Base-by-base conservation (phyloP, 2,888 invertebrate genomes). In the Colletes collaris region DNA sequence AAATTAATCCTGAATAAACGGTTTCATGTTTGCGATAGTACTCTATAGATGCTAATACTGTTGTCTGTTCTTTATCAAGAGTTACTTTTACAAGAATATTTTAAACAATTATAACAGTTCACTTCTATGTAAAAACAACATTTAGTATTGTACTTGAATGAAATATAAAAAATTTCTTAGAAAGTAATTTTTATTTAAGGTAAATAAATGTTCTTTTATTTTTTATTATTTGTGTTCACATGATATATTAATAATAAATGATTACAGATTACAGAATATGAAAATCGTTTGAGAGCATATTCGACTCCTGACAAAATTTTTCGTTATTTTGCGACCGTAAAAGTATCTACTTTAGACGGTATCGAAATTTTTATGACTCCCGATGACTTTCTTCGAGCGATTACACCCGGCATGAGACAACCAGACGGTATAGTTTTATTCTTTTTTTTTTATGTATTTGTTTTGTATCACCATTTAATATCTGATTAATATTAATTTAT, bases 241-340 rank as follows among this genome's bases (percentile, higher is more conserved):
- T 46, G 44, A 46, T 46, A 8, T 46, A 46, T 46, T 46, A 71
- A 50, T 52, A 46, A 59, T 56, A 71, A 91, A 88, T 91, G 90
- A 82, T 92, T 93, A 82, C 94, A 99, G 98, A 98, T 99, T 89
- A 98, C 98, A 92, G 98, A 99, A 93, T 99, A 99, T 94, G 99
- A 99, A 94, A 99, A 99, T 94, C 96, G 99, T 91, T 97, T 99
- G 94, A 95, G 99, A 88, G 95, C 97, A 86, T 99, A 96, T 94
- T 99, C 99, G n/a, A 98, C 99, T 53, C 99, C 99, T 65, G 99
- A 99, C 94, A 99, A 99, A 95, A 98, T 99, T 93, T 99, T 99
- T 94, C 96, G 99, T 86, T 99, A 99, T 94, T 99, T 99, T 95
- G 99, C 99, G 59, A 99, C 99, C 35, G 95, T 99, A 88, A 97